phyloP scores from a whole-genome alignment of 2,113 vertebrate species.

The Acanthisitta chloris region DNA sequence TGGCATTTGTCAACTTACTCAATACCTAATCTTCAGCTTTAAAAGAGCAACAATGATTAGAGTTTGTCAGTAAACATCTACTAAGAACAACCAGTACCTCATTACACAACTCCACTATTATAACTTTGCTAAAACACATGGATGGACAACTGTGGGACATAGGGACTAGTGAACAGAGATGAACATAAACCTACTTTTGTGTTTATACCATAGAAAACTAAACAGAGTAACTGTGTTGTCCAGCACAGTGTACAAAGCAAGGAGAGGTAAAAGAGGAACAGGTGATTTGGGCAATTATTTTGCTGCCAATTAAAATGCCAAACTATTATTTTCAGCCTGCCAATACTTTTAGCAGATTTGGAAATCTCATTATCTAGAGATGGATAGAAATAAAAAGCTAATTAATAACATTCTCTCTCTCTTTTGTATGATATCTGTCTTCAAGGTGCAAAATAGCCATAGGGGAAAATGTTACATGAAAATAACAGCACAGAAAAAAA shows the following conservation, averaged over 20 bases:
- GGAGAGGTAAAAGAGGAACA: background rate
- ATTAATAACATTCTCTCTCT: background rate
- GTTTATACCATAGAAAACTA: background rate
- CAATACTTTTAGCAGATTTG: background rate
- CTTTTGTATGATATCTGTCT: background rate
- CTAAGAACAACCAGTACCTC: background rate
- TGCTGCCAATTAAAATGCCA: background rate
- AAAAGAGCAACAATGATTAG: background rate
- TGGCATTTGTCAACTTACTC: background rate
- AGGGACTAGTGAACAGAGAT: background rate
- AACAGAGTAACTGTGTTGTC: background rate
- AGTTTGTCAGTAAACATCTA: background rate
- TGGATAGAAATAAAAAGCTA: background rate
- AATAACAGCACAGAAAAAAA: background rate
- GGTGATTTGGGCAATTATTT: background rate
- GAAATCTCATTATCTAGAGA: background rate
- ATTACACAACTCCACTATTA: background rate
- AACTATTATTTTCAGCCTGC: background rate
- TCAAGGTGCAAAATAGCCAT: background rate
- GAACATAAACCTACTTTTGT: background rate
- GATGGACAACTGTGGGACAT: background rate
- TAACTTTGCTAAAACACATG: background rate
- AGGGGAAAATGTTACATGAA: background rate
- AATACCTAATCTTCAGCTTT: background rate
- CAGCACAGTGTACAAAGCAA: background rate